Evolutionary conservation across 2,888 invertebrate genomes (phyloP).

Genomic region (Sisyra terminalis): DNA sequence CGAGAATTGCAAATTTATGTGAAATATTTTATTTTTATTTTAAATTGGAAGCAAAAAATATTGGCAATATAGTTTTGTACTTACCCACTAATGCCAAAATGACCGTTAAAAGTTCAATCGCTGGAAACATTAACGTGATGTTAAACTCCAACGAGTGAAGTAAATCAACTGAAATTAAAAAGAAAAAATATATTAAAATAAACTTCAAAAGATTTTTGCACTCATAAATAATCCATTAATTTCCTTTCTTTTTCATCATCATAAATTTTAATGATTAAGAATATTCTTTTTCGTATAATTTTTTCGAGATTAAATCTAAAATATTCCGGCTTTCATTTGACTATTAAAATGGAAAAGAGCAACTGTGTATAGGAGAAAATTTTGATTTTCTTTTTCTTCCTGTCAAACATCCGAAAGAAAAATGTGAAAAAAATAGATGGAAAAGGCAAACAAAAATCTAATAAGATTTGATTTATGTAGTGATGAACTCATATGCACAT

Average conservation of each 20-base stretch:
- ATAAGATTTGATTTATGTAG: slow-evolving; percentile 3
- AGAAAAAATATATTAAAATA: slow-evolving; percentile 11
- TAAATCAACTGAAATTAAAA: slow-evolving; percentile 70
- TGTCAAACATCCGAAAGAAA: slow-evolving; percentile 7
- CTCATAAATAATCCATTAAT: too few relatives aligned
- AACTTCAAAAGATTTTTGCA: too few relatives aligned
- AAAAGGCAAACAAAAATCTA: slow-evolving; percentile 9
- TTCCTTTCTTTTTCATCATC: too few relatives aligned
- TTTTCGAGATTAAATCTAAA: too few relatives aligned
- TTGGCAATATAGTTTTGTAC: slow-evolving; percentile 24
- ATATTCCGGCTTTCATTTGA: too few relatives aligned
- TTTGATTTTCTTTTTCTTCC: background rate
- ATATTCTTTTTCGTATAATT: too few relatives aligned
- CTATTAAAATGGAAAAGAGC: too few relatives aligned
- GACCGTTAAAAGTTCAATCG: slow-evolving; percentile 91
- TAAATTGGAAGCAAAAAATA: background rate
- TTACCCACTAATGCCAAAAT: slow-evolving; percentile 96
- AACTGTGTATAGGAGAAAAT: too few relatives aligned
- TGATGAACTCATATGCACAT: background rate
- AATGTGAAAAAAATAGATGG: slow-evolving; percentile 2
- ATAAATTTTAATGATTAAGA: too few relatives aligned
- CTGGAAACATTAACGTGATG: slow-evolving; percentile 84
- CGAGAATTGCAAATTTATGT: background rate
- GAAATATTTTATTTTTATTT: background rate
- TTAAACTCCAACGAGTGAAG: slow-evolving; percentile 97